Evolutionary conservation across 2,888 invertebrate genomes (phyloP), one percentile per base, ranked within the genome.

Genomic region (Chrysolina haemoptera): DNA sequence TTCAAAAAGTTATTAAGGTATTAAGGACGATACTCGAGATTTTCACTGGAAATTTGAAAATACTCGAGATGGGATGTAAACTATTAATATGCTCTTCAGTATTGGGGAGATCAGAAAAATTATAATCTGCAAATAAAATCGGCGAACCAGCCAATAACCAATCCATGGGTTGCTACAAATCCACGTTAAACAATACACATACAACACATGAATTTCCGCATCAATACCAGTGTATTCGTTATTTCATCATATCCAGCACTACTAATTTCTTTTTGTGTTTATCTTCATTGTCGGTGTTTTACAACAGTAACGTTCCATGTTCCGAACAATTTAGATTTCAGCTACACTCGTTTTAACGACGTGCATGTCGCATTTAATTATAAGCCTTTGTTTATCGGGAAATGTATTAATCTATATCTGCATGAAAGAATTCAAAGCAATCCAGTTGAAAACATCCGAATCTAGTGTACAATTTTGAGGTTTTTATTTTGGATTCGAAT

Each of bases 301-400:
- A 68, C 72, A 68, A 68, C 63, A 41, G 50, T 62, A 68, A 55
- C 68, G 62, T 63, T 68, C 63, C 72, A 72, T 72, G 63, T 72
- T 72, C 68, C 72, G 62, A 72, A 68, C 72, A 64, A 73, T 73
- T 73, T 68, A 62, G 62, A 68, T 68, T 73, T 68, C 68, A 63
- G 64, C 68, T 68, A 53, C 64, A 73, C 68, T 73, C 68, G 63
- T 73, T 73, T 68, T 48, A 65, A 65, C 73, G 41, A 62, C 68
- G 69, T 69, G 73, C 41, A 62, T 69, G 59, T 65, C 65, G 69
- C 69, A 73, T 73, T 73, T 59, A 69, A 73, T 73, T 69, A 62
- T 69, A 64, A 64, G 55, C 63, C 73, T 73, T 59, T 73, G 73
- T 71, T 62, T 62, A 67, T 62, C 66, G 62, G 64, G 20, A 68